Evolutionary conservation across 2,888 invertebrate species (phyloP), one percentile per base, ranked within the genome.

Genomic region (Malthinus flaveolus): DNA sequence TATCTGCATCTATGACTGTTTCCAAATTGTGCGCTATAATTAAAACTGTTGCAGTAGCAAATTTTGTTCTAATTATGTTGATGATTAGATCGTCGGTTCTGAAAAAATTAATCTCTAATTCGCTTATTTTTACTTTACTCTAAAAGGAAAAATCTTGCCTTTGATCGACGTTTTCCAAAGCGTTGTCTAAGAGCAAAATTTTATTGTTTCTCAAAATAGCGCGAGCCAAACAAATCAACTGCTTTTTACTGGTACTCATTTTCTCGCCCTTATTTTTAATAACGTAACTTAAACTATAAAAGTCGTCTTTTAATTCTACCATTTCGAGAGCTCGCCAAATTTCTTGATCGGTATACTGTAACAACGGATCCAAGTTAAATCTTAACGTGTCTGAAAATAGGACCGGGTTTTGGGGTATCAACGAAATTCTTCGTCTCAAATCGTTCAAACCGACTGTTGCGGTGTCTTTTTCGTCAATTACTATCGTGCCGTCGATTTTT

Each of bases 141-240:
- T 4, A 35, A 35, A 35, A 35, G 4, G 10, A n/a, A 10, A 56
- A 37, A 23, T n/a, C 36, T 82, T 80, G 90, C 90, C 86, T 86
- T 51, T 88, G 89, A 78, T 95, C 94, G 0, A 95, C 93, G 75
- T 93, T 94, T 3, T 94, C 93, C 0, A 95, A 95, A 10, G 95
- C 95, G 79, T 95, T 95, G 69, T 95, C 95, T 42, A 95, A 80
- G 23, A 95, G 87, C 1, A 95, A 82, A 65, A 95, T 86, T 67
- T 85, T 88, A 70, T 89, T 90, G 69, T 89, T 87, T 37, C 89
- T 82, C 1, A 95, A 82, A 62, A 95, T 88, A 0, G 95, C 95
- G 65, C 93, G 82, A 6, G 94, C 95, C 54, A 95, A 80, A 72
- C 95, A 95, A 49, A 95, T 80, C 44, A 95, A 80, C 75, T 95